Evolutionary conservation across 2,888 invertebrate genomes (phyloP).

Genomic region (Lagria hirta): DNA sequence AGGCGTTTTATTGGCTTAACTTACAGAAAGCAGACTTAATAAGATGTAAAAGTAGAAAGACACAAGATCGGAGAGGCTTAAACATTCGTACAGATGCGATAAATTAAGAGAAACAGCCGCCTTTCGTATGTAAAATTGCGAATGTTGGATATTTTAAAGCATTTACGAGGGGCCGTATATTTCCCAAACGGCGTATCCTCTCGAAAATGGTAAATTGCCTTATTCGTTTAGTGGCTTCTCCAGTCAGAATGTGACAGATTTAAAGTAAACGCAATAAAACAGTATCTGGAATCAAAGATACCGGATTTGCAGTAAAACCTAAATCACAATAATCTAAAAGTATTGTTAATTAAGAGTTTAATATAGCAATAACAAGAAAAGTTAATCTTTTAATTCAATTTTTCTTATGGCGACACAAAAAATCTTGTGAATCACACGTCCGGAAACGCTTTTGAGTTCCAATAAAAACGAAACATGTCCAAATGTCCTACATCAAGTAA

Average conservation of each 20-base stretch:
- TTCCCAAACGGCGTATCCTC: conserved; percentile 13
- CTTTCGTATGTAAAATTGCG: conserved; percentile 47
- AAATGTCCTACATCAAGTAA: no score
- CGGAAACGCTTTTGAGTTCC: no score
- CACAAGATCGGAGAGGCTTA: conserved; percentile 38
- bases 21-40: conserved; percentile 38
- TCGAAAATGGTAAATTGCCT: conserved; percentile 16
- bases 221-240: conserved; percentile 10
- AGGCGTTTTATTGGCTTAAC: conserved; percentile 20
- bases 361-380: no score
- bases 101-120: conserved; percentile 43
- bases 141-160: conserved; percentile 42
- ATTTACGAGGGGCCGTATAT: conserved; percentile 29
- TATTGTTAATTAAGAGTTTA: no score
- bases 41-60: conserved; percentile 44
- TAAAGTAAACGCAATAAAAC: conserved; percentile 11
- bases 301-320: no score
- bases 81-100: conserved; percentile 41
- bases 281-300: conserved; percentile 7
- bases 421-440: no score
- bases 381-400: no score
- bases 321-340: no score
- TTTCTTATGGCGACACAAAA: no score
- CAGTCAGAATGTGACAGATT: conserved; percentile 10
- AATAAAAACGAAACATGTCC: no score